phyloP scores from a whole-genome alignment of 2,113 vertebrate species.

The Pimephales promelas region DNA sequence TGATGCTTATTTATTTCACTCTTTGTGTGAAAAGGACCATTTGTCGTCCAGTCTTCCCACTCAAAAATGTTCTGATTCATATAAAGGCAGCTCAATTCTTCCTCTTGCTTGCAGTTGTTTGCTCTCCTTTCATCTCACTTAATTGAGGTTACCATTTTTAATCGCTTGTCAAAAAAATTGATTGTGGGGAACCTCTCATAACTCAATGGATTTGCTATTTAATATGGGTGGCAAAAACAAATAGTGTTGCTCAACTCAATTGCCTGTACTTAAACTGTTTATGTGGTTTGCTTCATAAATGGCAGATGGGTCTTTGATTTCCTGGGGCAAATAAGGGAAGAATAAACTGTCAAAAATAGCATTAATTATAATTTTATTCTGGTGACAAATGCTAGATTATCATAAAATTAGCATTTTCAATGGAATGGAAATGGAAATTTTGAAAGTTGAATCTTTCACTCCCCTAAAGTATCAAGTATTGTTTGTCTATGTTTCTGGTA shows the following conservation, averaged over 20 bases:
- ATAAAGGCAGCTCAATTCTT: background rate
- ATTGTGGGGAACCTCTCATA: constrained; percentile 28
- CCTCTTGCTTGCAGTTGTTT: background rate
- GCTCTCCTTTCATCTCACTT: background rate
- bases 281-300: constrained; percentile 34
- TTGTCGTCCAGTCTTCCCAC: background rate
- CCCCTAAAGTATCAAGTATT: background rate
- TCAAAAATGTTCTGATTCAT: background rate
- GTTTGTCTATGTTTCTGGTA: background rate
- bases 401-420: constrained; percentile 2
- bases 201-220: constrained; percentile 35
- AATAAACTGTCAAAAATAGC: background rate
- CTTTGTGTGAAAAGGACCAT: background rate
- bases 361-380: background rate
- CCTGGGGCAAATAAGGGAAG: background rate
- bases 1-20: background rate
- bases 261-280: constrained; percentile 17
- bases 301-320: constrained; percentile 35
- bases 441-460: background rate
- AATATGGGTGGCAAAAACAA: constrained; percentile 20
- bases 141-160: background rate
- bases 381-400: background rate
- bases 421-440: background rate
- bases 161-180: background rate
- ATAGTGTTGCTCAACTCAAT: background rate